A percentile compares a stretch with the other conserved stretches of the same genome.
Conservation (phyloP, 2,888 invertebrate species). For the Muschampia plurimacula region DNA sequence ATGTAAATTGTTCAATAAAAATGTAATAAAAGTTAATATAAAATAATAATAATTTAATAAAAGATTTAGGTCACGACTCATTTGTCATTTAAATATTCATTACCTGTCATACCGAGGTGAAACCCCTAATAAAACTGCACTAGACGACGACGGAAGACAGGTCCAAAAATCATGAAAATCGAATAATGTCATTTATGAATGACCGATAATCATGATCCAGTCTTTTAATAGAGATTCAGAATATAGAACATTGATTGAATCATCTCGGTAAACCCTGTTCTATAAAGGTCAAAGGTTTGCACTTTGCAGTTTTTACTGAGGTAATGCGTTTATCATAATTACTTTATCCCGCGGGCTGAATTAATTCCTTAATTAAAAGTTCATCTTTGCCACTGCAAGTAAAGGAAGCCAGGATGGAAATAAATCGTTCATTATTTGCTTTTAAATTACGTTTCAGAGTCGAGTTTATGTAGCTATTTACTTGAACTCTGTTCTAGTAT, state of each 20-base stretch:
- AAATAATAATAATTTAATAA: too few relatives aligned
- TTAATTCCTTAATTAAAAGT: constrained; percentile 10
- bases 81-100: too few relatives aligned
- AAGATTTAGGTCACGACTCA: too few relatives aligned
- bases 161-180: too few relatives aligned
- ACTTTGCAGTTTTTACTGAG: background rate
- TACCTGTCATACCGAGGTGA: too few relatives aligned
- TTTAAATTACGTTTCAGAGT: constrained; percentile 2
- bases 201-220: too few relatives aligned
- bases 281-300: background rate
- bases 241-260: background rate
- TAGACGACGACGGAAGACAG: too few relatives aligned
- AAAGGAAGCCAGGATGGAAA: constrained; percentile 1
- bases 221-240: too few relatives aligned
- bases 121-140: too few relatives aligned
- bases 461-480: background rate
- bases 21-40: too few relatives aligned
- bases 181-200: too few relatives aligned
- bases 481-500: background rate
- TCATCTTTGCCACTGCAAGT: background rate
- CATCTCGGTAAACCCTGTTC: background rate
- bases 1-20: too few relatives aligned
- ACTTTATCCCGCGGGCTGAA: background rate
- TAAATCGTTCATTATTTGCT: background rate
- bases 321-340: background rate